A percentile compares a stretch with the other conserved stretches of the same genome.
These are phyloP conservation scores for Halcyon badia DNA, from an alignment of 2,797 vertebrate genomes.

Conservation along the genomic window DNA sequence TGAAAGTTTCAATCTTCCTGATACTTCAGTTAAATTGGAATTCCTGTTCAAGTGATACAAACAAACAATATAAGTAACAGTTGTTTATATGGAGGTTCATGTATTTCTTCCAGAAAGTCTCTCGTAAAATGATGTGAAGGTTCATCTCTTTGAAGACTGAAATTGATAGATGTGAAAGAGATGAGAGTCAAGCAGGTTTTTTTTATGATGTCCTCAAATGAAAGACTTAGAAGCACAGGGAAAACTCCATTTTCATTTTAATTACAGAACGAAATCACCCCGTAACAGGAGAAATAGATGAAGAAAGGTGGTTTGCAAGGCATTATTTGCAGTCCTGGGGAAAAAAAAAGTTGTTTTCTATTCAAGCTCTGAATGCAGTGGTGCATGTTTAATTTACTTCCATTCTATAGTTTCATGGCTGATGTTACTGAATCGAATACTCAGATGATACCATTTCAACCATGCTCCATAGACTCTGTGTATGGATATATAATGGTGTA, in stretches of 20 bases:
- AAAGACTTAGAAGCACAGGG: background rate
- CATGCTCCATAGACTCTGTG: background rate
- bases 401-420: background rate
- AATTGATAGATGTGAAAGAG: background rate
- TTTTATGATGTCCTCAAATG: background rate
- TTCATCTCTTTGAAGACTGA: background rate
- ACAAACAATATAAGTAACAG: background rate
- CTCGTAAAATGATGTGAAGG: background rate
- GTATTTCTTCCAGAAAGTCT: background rate
- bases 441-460: background rate
- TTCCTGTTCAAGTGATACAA: background rate
- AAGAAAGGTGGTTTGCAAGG: background rate
- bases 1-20: background rate
- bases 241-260: slow-evolving; percentile 11
- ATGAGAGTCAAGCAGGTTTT: background rate
- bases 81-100: background rate
- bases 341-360: background rate
- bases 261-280: background rate
- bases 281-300: background rate
- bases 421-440: background rate
- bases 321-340: background rate
- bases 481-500: background rate
- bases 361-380: background rate
- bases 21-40: background rate
- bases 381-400: background rate